Evolutionary conservation across 2,797 vertebrate genomes (phyloP).

Genomic region (Neopelma chrysocephalum): DNA sequence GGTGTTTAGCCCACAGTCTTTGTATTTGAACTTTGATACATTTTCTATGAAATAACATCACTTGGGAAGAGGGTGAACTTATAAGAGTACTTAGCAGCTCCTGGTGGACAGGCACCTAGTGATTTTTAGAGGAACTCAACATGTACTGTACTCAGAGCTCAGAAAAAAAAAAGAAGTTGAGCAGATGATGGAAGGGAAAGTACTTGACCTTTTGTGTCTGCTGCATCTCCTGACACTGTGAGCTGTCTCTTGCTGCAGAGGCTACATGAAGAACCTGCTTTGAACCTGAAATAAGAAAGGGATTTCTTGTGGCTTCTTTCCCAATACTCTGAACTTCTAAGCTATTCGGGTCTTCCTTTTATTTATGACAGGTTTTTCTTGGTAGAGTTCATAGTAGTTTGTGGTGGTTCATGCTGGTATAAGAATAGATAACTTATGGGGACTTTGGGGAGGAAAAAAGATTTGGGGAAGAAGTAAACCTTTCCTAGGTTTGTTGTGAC

Average conservation of each 20-base stretch:
- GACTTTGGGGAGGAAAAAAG: fast-evolving
- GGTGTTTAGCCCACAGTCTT: neutral
- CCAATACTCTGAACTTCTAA: neutral
- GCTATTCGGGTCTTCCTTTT: neutral
- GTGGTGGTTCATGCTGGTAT: neutral
- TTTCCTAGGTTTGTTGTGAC: neutral
- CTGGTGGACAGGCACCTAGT: neutral
- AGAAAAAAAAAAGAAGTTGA: neutral
- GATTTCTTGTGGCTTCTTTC: neutral
- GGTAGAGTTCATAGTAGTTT: neutral
- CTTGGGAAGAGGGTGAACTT: neutral
- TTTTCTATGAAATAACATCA: neutral
- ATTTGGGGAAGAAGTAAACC: neutral
- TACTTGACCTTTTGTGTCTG: neutral
- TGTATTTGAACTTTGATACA: neutral
- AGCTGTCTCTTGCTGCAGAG: neutral
- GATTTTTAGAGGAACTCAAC: neutral
- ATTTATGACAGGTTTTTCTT: neutral
- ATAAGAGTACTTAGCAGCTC: neutral
- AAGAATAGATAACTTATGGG: neutral
- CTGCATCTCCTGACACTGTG: neutral
- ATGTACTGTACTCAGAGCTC: neutral
- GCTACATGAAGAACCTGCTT: fast-evolving
- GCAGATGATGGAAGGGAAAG: neutral
- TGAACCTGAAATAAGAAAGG: neutral